Base-by-base conservation (phyloP, 2,797 vertebrate species). In the Sebastes vulpes region DNA sequence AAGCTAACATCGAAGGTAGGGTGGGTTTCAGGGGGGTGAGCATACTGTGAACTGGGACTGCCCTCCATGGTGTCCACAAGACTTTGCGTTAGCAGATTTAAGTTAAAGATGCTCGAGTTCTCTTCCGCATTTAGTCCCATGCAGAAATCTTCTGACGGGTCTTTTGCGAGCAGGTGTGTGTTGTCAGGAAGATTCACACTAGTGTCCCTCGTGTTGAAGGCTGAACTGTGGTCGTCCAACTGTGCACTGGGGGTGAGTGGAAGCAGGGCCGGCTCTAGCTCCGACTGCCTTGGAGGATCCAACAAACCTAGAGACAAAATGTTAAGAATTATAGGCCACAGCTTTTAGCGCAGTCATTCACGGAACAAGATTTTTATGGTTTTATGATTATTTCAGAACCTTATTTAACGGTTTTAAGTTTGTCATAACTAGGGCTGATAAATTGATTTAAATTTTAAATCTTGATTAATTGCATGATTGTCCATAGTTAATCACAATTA, bases 241-340 rank as follows among this genome's bases (percentile, higher is more conserved):
- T 93, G 77, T 38, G 75, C 78, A 71, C 84, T 90, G 50, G 93
- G 91, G 28, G 31, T 86, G 21, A 93, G 88, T 0, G 89, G 95
- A 54, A 97, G 95, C 83, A 97, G 89, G 6, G 91, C 74, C 5
- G 96, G 90, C 81, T 95, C 74, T 4, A 9, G 35, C 3, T 57
- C 65, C 4, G 76, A 59, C 11, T 79, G 79, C 10, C 21, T 23
- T 10, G 9, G n/a, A 61, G 58, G 29, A 18, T 20, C 38, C 21
- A 79, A 16, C 29, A 70, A 69, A 57, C 70, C 93, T 91, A 11
- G 1, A 64, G 11, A 74, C 1, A 7, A 77, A 60, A 56, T n/a
- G 20, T 48, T 23, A 53, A 35, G 11, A 77, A 56, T 9, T 57
- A 18, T 32, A 28, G 72, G n/a, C 1, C 23, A 10, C 18, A 2